phyloP scores from a whole-genome alignment of 2,113 vertebrate species.

The Saccopteryx bilineata region DNA sequence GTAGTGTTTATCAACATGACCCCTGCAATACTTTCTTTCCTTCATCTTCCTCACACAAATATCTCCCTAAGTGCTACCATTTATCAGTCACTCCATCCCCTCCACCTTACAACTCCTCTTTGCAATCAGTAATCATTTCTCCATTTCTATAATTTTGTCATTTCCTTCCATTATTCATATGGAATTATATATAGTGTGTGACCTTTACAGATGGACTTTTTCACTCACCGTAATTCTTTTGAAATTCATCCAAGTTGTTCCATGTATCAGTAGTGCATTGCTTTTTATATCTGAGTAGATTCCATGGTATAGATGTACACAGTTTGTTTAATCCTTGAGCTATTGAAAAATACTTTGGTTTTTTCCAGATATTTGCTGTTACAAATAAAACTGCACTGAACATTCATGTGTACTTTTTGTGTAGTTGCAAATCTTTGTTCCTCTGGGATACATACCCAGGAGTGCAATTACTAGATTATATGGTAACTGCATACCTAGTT shows the following conservation, averaged over 20 bases:
- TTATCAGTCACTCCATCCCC: not conserved
- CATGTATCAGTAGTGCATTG: not conserved
- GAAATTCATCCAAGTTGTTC: not conserved
- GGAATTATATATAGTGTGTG: not conserved
- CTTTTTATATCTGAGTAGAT: slow-evolving; percentile 1
- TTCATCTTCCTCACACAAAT: not conserved
- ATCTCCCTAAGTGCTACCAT: not conserved
- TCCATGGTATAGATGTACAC: not conserved
- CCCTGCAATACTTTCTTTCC: not conserved
- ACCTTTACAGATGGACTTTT: not conserved
- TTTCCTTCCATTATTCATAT: not conserved
- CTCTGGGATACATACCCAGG: not conserved
- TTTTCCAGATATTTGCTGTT: slow-evolving; percentile 17
- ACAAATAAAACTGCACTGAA: slow-evolving; percentile 7
- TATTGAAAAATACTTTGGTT: not conserved
- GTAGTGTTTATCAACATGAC: not conserved
- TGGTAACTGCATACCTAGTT: not conserved
- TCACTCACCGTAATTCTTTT: not conserved
- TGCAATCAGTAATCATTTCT: not conserved
- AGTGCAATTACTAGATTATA: not conserved
- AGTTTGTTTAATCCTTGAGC: not conserved
- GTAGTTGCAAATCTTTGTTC: not conserved
- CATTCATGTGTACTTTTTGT: not conserved
- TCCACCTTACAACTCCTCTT: not conserved
- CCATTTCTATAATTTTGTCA: slow-evolving; percentile 13